Evolutionary conservation across 1,140 invertebrate species (phyloP), one percentile per base, ranked within the genome.

Genomic region (Dermatophagoides farinae): DNA sequence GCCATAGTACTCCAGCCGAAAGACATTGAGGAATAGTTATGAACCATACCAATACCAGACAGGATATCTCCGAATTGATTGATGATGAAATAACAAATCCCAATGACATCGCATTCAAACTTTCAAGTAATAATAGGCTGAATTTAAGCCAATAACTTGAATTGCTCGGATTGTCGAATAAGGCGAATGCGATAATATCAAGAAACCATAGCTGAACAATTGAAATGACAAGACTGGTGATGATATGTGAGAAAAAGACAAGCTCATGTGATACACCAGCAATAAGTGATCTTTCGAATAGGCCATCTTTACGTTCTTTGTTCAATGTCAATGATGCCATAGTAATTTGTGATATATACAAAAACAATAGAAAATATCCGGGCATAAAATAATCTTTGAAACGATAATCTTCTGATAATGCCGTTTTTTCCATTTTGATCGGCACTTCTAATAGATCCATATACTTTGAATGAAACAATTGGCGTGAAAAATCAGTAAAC

Each of bases 221-320:
- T 84, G 95, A 89, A 11, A 93, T 86, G n/a, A 90, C 79, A 68
- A 93, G 88, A 74, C 95, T 88, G 0, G 88, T 91, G 8, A 88
- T 78, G 14, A 95, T 84, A 69, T 93, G 88, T 10, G 87, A 88
- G 66, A 90, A 82, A 49, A 95, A 79, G 64, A 95, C 84, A 76
- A 95, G 89, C 1, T 82, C 80, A 0, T 87, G 84, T 1, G 82
- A 81, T 0, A 95, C 87, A 50, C 90, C 88, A 43, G 85, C 85
- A 0, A 91, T 86, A 80, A 87, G 85, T 49, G 85, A 86, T 61
- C 88, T 75, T 70, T 92, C 87, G 65, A 91, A 68, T 14, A 90
- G 72, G 23, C 88, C 88, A 73, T 90, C 87, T 63, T 87, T 89
- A 64, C 86, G 78, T 70, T 96, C 91, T 61, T 91, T 82, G 46